These are phyloP conservation scores for Anas georgica DNA, from an alignment of 2,797 vertebrate genomes.

Conservation along the genomic window DNA sequence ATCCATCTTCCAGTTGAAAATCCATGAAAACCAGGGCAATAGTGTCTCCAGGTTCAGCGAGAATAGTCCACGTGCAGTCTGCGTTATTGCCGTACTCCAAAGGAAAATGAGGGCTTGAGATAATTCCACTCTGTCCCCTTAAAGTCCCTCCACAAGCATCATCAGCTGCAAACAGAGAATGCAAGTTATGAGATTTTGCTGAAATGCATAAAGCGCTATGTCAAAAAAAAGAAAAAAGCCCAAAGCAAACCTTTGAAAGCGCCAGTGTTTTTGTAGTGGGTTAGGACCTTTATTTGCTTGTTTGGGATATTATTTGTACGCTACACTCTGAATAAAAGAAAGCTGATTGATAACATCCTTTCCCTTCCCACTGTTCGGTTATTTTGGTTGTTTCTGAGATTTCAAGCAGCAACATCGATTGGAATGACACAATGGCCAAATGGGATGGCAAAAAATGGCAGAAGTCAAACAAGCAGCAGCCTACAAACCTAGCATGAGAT, in stretches of 20 bases:
- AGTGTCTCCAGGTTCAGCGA: constrained; percentile 97
- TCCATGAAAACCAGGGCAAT: constrained; percentile 96
- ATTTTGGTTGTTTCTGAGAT: not conserved
- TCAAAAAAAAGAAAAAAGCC: not conserved
- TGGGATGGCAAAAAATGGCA: not conserved
- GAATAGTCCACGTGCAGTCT: constrained; percentile 98
- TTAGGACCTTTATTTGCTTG: not conserved
- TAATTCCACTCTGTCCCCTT: constrained; percentile 94
- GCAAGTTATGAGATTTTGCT: not conserved
- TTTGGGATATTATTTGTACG: not conserved
- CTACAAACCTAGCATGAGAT: not conserved
- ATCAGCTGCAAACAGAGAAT: constrained; percentile 81
- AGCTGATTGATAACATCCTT: not conserved
- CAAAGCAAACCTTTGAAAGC: not conserved
- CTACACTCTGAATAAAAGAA: not conserved
- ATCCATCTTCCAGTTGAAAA: constrained; percentile 97
- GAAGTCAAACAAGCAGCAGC: not conserved
- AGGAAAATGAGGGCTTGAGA: constrained; percentile 95
- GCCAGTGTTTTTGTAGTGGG: not conserved
- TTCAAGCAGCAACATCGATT: not conserved
- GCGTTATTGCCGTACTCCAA: constrained; percentile 94
- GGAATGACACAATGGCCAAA: not conserved
- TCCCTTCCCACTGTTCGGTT: not conserved
- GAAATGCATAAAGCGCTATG: not conserved
- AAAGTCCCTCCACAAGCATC: constrained; percentile 96